These are phyloP conservation scores for Actenoides hombroni DNA, from an alignment of 2,113 vertebrate species.

Conservation along the genomic window DNA sequence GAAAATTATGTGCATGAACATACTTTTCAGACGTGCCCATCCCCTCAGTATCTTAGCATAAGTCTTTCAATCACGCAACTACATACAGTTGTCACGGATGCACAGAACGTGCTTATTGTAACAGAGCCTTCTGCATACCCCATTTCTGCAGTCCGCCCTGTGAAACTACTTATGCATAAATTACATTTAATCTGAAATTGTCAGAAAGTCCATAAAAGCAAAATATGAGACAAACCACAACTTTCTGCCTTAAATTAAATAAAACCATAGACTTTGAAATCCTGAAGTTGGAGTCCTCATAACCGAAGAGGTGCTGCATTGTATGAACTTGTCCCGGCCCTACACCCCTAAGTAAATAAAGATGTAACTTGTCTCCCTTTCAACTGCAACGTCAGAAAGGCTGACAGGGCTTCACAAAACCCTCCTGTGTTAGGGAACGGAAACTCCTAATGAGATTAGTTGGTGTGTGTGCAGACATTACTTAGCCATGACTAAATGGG, in stretches of 20 bases:
- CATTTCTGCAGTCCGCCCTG: background rate
- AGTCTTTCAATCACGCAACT: background rate
- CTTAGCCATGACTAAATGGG: slow-evolving; percentile 93
- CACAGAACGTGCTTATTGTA: background rate
- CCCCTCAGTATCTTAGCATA: background rate
- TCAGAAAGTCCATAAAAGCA: background rate
- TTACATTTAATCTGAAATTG: background rate
- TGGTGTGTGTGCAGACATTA: slow-evolving; percentile 94
- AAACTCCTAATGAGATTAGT: slow-evolving; percentile 99
- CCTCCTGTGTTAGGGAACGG: slow-evolving; percentile 89
- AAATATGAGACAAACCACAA: background rate
- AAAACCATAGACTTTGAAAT: background rate
- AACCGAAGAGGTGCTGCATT: slow-evolving; percentile 20
- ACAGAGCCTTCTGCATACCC: background rate
- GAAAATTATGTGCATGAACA: background rate
- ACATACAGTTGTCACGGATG: background rate
- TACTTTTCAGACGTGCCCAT: background rate
- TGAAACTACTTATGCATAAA: background rate
- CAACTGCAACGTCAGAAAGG: slow-evolving; percentile 59
- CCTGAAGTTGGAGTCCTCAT: background rate
- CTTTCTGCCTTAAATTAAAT: slow-evolving; percentile 5
- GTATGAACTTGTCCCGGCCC: background rate
- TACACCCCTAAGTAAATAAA: slow-evolving; percentile 72
- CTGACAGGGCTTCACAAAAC: slow-evolving; percentile 84
- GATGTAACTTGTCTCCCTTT: slow-evolving; percentile 71